phyloP scores from a whole-genome alignment of 23 tunicate genomes.

The Trididemnum miniatum region DNA sequence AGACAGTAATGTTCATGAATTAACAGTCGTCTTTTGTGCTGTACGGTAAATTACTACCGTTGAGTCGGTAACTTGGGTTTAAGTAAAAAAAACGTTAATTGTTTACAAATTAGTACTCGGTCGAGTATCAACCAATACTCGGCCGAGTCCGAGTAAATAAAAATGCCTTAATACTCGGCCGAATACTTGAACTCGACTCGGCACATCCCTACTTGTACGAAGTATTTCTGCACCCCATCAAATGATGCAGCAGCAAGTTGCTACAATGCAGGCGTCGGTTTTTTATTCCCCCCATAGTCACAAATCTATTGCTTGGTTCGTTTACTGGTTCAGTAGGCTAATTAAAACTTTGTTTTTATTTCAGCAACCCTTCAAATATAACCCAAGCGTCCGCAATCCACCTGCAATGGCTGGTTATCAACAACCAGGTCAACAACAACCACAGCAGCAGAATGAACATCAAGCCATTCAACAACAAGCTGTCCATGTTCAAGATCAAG shows the following conservation, averaged over 20 bases:
- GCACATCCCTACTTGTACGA: too few species aligned
- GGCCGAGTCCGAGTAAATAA: too few species aligned
- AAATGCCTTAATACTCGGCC: too few species aligned
- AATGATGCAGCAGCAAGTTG: constrained; percentile 42
- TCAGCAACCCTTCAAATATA: constrained; percentile 77
- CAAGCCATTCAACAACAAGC: constrained; percentile 57
- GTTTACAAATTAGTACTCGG: too few species aligned
- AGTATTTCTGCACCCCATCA: constrained; percentile 63
- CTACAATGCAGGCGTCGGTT: constrained; percentile 21
- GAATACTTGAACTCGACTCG: too few species aligned
- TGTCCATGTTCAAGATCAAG: constrained; percentile 88
- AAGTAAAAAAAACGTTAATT: too few species aligned
- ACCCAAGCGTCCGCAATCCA: constrained; percentile 86
- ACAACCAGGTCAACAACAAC: constrained; percentile 53
- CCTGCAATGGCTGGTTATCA: constrained; percentile 64
- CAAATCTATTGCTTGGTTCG: not conserved
- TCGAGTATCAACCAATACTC: too few species aligned
- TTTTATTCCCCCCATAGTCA: too few species aligned
- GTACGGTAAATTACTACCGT: too few species aligned
- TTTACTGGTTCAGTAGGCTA: not conserved
- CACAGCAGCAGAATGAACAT: constrained; percentile 49
- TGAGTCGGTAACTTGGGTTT: too few species aligned
- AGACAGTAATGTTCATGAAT: too few species aligned
- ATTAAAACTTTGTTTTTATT: not conserved
- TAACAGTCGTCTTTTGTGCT: too few species aligned